These are phyloP conservation scores for Lophius piscatorius DNA, from an alignment of 2,113 vertebrate species.

Conservation along the genomic window DNA sequence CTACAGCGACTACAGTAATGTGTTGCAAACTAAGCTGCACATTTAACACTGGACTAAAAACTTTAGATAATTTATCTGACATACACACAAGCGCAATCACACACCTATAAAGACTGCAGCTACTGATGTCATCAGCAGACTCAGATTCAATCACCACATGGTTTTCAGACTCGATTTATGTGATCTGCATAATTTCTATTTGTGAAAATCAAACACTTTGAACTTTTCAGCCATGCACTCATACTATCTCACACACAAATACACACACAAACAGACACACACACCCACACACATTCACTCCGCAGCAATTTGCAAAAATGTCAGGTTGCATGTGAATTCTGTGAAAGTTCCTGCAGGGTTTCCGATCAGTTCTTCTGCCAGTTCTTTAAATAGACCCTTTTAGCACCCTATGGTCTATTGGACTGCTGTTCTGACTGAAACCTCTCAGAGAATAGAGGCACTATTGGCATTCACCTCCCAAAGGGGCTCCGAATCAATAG, in stretches of 20 bases:
- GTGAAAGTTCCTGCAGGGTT: conserved; percentile 52
- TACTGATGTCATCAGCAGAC: conserved; percentile 41
- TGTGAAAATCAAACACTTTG: conserved; percentile 50
- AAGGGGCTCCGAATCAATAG: conserved; percentile 64
- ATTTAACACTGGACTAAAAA: neutral
- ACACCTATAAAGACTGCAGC: conserved; percentile 11
- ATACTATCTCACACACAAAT: conserved; percentile 4
- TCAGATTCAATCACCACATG: conserved; percentile 27
- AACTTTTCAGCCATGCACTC: conserved; percentile 41
- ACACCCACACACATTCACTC: neutral
- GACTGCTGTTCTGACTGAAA: conserved; percentile 57
- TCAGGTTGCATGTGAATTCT: conserved; percentile 27
- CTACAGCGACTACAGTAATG: neutral
- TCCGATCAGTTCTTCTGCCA: conserved; percentile 59
- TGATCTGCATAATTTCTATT: conserved; percentile 50
- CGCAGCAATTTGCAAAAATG: conserved; percentile 22
- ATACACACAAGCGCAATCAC: conserved; percentile 25
- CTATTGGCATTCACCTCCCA: conserved; percentile 61
- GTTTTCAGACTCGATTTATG: conserved; percentile 35
- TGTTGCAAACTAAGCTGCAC: conserved; percentile 1
- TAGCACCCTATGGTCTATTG: conserved; percentile 69
- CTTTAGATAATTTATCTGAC: neutral
- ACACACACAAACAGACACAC: conserved; percentile 19
- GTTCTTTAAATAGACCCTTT: conserved; percentile 70
- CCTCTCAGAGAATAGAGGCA: conserved; percentile 49